Evolutionary conservation across 1,140 invertebrate genomes (phyloP).

Genomic region (Drosophila novamexicana): DNA sequence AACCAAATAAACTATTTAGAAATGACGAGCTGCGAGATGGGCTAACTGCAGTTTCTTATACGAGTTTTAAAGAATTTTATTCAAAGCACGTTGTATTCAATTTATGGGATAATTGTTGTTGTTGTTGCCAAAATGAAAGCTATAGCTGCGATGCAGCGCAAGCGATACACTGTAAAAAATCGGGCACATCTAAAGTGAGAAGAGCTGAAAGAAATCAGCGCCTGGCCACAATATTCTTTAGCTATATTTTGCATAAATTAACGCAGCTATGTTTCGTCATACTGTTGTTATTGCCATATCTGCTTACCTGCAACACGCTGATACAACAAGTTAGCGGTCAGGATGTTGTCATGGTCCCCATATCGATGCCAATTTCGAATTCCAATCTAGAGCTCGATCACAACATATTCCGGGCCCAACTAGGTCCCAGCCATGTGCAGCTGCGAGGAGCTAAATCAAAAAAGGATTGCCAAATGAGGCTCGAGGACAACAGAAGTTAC

Average conservation of each 20-base stretch:
- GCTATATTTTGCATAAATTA: slow-evolving; percentile 39
- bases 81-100: too few species aligned
- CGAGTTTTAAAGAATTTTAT: too few species aligned
- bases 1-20: neutral
- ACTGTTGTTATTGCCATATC: slow-evolving; percentile 51
- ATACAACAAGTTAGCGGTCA: slow-evolving; percentile 39
- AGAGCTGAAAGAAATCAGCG: neutral
- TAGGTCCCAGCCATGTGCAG: neutral
- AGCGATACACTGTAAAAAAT: too few species aligned
- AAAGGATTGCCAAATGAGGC: neutral
- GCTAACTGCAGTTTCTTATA: neutral
- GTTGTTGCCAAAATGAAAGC: neutral
- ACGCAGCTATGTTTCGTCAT: slow-evolving; percentile 54
- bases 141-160: too few species aligned
- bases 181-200: neutral
- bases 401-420: neutral
- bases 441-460: neutral
- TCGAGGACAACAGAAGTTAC: slow-evolving; percentile 5
- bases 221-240: neutral
- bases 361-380: slow-evolving; percentile 23
- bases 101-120: too few species aligned
- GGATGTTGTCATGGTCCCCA: slow-evolving; percentile 11
- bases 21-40: slow-evolving; percentile 1
- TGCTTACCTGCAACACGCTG: slow-evolving; percentile 28
- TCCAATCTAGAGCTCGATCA: slow-evolving; percentile 7